phyloP scores from a whole-genome alignment of 2,113 vertebrate genomes.

The Chaenocephalus aceratus region DNA sequence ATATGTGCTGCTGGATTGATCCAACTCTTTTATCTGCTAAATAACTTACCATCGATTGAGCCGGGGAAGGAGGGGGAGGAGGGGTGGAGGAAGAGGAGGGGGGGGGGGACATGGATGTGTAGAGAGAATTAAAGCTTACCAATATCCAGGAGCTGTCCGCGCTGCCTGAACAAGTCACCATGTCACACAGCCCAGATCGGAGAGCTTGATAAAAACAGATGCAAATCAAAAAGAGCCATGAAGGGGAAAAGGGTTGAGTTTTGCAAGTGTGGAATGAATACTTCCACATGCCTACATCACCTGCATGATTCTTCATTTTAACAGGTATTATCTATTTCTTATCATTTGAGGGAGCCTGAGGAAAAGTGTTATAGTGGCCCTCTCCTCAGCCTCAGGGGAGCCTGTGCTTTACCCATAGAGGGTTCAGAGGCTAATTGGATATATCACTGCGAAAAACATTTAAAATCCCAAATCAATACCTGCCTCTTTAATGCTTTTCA shows the following conservation, averaged over 20 bases:
- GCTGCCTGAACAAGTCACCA: constrained; percentile 55
- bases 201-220: constrained; percentile 46
- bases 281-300: constrained; percentile 21
- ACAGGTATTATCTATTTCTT: constrained; percentile 74
- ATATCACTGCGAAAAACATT: constrained; percentile 84
- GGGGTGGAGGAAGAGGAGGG: constrained; percentile 30
- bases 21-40: constrained; percentile 84
- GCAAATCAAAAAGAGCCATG: constrained; percentile 11
- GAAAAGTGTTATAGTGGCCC: constrained; percentile 60
- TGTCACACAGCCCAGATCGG: constrained; percentile 46
- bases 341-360: constrained; percentile 53
- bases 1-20: constrained; percentile 81
- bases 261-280: constrained; percentile 33
- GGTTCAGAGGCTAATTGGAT: constrained; percentile 86
- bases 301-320: constrained; percentile 47
- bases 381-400: constrained; percentile 65
- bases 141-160: constrained; percentile 76
- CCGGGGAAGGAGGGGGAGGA: constrained; percentile 34
- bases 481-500: constrained; percentile 84
- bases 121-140: constrained; percentile 74
- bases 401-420: constrained; percentile 73
- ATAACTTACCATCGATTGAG: constrained; percentile 85
- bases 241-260: constrained; percentile 13
- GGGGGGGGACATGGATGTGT: constrained; percentile 65
- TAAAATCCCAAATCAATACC: constrained; percentile 85